A percentile compares a stretch with the other conserved stretches of the same genome.
Conservation (phyloP, 2,888 invertebrate genomes). For the Pyrrhia umbra region DNA sequence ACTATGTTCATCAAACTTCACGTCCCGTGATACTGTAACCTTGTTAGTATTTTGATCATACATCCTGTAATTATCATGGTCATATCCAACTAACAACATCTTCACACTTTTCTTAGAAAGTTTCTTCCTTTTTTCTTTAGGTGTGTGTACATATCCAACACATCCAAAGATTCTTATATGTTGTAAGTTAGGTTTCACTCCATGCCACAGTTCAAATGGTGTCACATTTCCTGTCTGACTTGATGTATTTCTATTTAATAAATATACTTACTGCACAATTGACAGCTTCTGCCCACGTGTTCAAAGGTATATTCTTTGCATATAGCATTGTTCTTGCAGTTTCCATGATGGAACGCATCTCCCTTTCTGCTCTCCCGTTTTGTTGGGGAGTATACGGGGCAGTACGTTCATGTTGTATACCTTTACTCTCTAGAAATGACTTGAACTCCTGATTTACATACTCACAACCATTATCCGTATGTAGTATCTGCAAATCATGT, state of each 20-base stretch:
- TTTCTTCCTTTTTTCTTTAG: constrained; percentile 61
- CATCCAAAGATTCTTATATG: constrained; percentile 64
- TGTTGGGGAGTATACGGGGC: constrained; percentile 12
- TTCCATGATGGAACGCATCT: constrained; percentile 10
- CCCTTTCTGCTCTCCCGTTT: constrained; percentile 3
- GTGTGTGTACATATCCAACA: constrained; percentile 66
- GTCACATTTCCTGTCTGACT: constrained; percentile 57
- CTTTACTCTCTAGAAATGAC: not conserved
- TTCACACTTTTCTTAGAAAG: constrained; percentile 59
- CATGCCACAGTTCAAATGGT: constrained; percentile 67
- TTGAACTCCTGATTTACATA: constrained; percentile 1
- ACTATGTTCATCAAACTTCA: constrained; percentile 59
- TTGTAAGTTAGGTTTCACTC: constrained; percentile 47
- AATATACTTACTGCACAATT: constrained; percentile 68
- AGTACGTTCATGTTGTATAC: not conserved
- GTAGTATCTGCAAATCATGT: constrained; percentile 1
- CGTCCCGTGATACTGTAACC: constrained; percentile 57
- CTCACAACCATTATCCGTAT: constrained; percentile 8
- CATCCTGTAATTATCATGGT: constrained; percentile 65
- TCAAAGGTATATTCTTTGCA: not conserved
- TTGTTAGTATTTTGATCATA: constrained; percentile 48
- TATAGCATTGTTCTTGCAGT: constrained; percentile 7
- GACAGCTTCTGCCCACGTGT: constrained; percentile 74
- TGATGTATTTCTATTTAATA: constrained; percentile 68
- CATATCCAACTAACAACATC: constrained; percentile 66